Evolutionary conservation across 2,797 vertebrate species (phyloP).

Genomic region (Alfaro cultratus): DNA sequence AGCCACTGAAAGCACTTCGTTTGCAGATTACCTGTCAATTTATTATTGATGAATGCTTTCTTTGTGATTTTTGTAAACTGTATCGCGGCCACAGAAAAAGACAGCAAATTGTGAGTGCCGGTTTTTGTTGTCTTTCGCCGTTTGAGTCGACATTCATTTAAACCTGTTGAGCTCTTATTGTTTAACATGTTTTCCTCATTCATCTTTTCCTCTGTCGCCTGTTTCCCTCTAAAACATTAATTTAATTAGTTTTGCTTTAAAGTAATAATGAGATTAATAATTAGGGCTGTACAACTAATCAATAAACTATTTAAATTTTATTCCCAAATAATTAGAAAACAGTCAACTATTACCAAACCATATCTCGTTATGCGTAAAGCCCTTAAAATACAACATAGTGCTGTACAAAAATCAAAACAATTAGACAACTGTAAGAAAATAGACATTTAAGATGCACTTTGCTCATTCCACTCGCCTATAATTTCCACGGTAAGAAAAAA

Average conservation of each 20-base stretch:
- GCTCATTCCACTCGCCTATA: not conserved
- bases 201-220: not conserved
- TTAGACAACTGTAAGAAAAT: too few species aligned
- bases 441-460: not conserved
- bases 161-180: not conserved
- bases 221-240: not conserved
- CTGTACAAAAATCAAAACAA: too few species aligned
- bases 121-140: not conserved
- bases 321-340: not conserved
- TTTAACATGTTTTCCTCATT: conserved; percentile 1
- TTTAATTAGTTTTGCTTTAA: not conserved
- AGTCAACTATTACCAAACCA: not conserved
- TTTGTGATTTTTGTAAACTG: not conserved
- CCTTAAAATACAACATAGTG: too few species aligned
- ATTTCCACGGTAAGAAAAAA: not conserved
- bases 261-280: not conserved
- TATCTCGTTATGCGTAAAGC: too few species aligned
- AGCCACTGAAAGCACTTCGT: not conserved
- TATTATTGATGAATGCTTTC: not conserved
- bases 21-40: not conserved
- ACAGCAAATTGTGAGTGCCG: not conserved
- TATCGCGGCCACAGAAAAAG: too few species aligned
- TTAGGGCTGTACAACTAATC: not conserved
- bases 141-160: not conserved
- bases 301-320: not conserved